Evolutionary conservation across 2,113 vertebrate species (phyloP), one percentile per base, ranked within the genome.

Genomic region (Pangasianodon hypophthalmus): DNA sequence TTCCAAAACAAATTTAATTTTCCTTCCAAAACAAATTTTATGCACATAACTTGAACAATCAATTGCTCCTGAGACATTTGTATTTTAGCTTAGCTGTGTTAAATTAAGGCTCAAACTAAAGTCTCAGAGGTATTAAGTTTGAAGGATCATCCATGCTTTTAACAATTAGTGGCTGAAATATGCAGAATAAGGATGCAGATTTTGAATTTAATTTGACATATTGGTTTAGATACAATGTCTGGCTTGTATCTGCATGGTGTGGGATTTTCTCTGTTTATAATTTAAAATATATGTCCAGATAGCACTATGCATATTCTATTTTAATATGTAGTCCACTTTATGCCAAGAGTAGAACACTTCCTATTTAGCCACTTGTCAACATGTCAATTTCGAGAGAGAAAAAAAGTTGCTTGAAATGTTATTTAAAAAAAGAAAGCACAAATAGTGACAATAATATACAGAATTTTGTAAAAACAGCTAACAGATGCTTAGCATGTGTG

Each of bases 401-500:
- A 84, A 60, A 37, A 44, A 29, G 6, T 67, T n/a, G 4, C 58
- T n/a, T 29, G 26, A 64, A 44, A 26, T 58, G 1, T 84, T 32
- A 7, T 18, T 54, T 3, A 67, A 14, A 9, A 62, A 54, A 11
- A 26, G 6, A 81, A n/a, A 41, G 81, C 19, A 60, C n/a, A 41
- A 83, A 26, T 29, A 44, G 19, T 44, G 82, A 60, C 44, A 13
- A 7, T 1, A 11, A 62, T 26, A 6, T 3, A 9, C 75, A n/a
- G 11, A 29, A 29, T 80, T 16, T 29, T 46, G 9, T 24, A 16
- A 85, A 62, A 24, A 60, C 13, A 84, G 18, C 54, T 58, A 60
- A 32, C 84, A 85, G 60, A 7, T 85, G 84, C 84, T 69, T 29
- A 32, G 62, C 84, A 85, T 69, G 62, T 85, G 84, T 52, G 84